Evolutionary conservation across 2,113 vertebrate species (phyloP), one percentile per base, ranked within the genome.

Genomic region (Oryzias javanicus): DNA sequence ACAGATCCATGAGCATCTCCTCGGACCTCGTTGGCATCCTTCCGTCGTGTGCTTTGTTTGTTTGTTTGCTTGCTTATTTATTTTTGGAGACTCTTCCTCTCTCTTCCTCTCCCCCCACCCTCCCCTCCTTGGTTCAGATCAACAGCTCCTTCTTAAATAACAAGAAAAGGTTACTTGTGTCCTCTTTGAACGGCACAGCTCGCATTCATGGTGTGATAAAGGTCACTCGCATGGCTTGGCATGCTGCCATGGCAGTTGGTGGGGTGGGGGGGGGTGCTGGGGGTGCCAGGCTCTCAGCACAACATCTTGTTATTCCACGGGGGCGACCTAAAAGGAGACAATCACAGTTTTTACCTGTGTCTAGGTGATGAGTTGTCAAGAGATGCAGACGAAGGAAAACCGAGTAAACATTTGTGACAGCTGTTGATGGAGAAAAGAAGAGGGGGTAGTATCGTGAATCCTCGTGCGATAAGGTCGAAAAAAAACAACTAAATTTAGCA

Each of bases 1-100:
- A 95, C 55, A 94, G 91, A 92, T 96, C 94, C 93, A 88, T 60
- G 76, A 92, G 89, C 93, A 91, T 95, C 89, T 93, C 95, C 81
- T 90, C 90, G 59, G 91, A 93, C 83, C 91, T 92, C 91, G 90
- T 94, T 84, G 92, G 92, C 95, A 96, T 96, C 86, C 89, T 95
- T 90, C 58, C 71, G 18, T 54, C 42, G 50, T 74, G 52, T 60
- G 52, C 79, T 79, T 61, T 51, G 16, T 18, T 61, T 70, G 35
- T 60, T 57, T 70, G 35, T 60, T 57, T 70, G 52, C 64, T 66
- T 72, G 65, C 70, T 80, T 76, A 54, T 61, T 74, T 64, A 58
- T 27, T 72, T 49, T 42, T 63, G 6, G n/a, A 55, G 65, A 63
- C 19, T n/a, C 58, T 71, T 41, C 56, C 20, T 14, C 24, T 48